Evolutionary conservation across 2,113 vertebrate species (phyloP).

Genomic region (Tretioscincus oriximinensis): DNA sequence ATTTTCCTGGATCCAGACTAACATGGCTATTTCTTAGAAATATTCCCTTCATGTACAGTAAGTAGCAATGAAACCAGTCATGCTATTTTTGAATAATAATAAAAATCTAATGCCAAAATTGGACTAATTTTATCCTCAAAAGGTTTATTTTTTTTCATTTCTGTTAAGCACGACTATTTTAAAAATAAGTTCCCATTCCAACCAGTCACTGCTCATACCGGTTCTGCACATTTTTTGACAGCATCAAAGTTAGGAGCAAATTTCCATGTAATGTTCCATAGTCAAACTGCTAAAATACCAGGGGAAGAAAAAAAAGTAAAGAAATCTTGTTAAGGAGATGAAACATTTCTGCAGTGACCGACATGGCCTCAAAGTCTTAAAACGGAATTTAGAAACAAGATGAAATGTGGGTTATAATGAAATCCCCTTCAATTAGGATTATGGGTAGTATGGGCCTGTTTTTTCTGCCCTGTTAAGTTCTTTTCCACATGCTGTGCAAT

Average conservation of each 20-base stretch:
- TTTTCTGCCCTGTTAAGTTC: neutral
- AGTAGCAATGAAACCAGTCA: neutral
- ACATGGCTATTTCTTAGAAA: too few relatives aligned
- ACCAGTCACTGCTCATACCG: neutral
- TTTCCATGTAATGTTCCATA: slow-evolving; percentile 8
- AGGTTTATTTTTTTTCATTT: neutral
- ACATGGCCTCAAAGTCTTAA: slow-evolving; percentile 3
- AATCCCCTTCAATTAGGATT: slow-evolving; percentile 14
- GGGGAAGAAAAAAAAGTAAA: too few relatives aligned
- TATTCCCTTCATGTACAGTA: neutral
- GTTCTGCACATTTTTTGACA: neutral
- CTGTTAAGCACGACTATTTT: neutral
- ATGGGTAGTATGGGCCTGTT: neutral
- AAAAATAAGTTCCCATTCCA: neutral
- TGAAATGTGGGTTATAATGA: slow-evolving; percentile 11
- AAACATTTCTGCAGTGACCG: slow-evolving; percentile 12
- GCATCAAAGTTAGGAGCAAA: slow-evolving; percentile 9
- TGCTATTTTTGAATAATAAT: neutral
- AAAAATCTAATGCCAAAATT: neutral
- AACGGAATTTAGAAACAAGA: slow-evolving; percentile 9
- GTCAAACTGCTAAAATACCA: neutral
- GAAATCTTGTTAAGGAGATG: slow-evolving; percentile 1
- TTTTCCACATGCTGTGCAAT: neutral
- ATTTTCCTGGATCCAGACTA: too few relatives aligned
- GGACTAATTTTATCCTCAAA: neutral